These are phyloP conservation scores for Alethe castanea DNA, from an alignment of 2,113 vertebrate genomes.

Conservation along the genomic window DNA sequence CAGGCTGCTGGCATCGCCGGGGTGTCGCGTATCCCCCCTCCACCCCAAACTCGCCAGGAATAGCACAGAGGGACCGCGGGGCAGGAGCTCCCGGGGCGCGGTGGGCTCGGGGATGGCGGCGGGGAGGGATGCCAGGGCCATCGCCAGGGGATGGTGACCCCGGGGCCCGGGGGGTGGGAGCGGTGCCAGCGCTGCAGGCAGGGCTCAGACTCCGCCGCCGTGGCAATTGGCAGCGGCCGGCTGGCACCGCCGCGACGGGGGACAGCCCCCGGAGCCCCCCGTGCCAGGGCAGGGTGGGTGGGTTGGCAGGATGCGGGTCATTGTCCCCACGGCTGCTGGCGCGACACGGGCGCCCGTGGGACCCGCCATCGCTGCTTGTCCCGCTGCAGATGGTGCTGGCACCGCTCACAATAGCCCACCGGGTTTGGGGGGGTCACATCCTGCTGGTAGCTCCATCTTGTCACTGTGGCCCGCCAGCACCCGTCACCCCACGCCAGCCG, in stretches of 20 bases:
- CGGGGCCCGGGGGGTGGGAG: not conserved
- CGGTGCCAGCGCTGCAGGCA: not conserved
- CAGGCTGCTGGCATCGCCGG: not conserved
- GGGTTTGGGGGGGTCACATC: not conserved
- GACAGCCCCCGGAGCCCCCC: not conserved
- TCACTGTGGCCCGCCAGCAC: not conserved
- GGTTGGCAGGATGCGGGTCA: not conserved
- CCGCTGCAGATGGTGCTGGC: not conserved
- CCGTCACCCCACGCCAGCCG: not conserved
- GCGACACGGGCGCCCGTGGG: not conserved
- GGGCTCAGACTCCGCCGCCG: not conserved
- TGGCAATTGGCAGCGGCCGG: not conserved
- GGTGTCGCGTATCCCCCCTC: not conserved
- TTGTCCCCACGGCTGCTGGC: not conserved
- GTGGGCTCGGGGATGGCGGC: not conserved
- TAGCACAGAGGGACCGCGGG: not conserved
- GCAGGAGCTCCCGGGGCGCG: not conserved
- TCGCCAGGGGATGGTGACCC: not conserved
- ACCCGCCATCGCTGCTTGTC: not conserved
- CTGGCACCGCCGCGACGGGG: not conserved
- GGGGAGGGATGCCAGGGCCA: not conserved
- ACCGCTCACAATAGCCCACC: not conserved
- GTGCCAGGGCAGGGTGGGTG: not conserved
- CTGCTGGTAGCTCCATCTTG: not conserved
- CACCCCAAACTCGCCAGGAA: constrained; percentile 2